Percentiles rank a stretch among this genome's conserved stretches.
Conservation (phyloP, 2,888 invertebrate genomes). For the Platypus cylindrus region DNA sequence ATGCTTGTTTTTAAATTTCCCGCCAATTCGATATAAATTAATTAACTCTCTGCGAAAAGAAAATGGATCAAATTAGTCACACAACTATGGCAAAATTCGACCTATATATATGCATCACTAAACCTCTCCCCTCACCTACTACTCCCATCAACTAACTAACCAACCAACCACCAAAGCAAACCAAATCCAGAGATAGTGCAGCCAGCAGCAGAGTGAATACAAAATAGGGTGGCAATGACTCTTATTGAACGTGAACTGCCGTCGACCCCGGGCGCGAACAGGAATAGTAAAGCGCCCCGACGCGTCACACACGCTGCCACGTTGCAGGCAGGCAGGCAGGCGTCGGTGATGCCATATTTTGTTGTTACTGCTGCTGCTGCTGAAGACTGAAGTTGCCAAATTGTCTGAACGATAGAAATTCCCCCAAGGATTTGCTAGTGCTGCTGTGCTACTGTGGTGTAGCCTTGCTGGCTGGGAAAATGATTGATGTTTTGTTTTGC, state of each 20-base stretch:
- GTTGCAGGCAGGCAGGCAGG: conserved; percentile 9
- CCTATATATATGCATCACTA: too few relatives aligned
- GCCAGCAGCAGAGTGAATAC: too few relatives aligned
- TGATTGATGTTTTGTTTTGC: conserved; percentile 7
- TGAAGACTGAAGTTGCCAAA: conserved; percentile 1
- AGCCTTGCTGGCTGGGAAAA: conserved; percentile 1
- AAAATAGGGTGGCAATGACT: conserved; percentile 37
- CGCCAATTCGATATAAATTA: too few relatives aligned
- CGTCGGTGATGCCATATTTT: conserved; percentile 5
- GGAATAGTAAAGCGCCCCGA: conserved; percentile 12
- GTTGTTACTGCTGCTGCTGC: too few relatives aligned
- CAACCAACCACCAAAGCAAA: too few relatives aligned
- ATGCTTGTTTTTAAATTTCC: too few relatives aligned
- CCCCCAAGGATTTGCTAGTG: neutral
- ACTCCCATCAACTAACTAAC: too few relatives aligned
- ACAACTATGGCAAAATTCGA: too few relatives aligned
- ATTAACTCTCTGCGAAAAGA: too few relatives aligned
- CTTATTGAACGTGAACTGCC: conserved; percentile 45
- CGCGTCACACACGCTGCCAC: conserved; percentile 14
- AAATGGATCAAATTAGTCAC: too few relatives aligned
- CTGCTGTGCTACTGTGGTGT: neutral
- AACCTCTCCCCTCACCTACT: too few relatives aligned
- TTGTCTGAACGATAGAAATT: neutral
- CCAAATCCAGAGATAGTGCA: too few relatives aligned
- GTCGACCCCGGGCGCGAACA: conserved; percentile 23